Conservation (phyloP, 1,140 invertebrate genomes). For the Periplaneta americana region DNA sequence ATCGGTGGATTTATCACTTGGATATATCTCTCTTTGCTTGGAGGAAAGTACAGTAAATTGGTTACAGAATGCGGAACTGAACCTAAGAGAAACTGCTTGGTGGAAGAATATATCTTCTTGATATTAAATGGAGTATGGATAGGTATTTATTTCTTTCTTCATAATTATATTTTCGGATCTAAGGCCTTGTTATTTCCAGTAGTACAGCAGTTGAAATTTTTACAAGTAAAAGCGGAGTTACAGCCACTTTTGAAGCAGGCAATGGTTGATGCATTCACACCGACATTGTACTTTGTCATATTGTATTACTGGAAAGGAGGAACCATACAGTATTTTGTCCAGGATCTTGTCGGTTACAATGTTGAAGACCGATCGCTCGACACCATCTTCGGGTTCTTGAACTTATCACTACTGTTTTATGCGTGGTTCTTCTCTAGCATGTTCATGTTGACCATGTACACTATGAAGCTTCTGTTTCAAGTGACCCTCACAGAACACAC, state of each 20-base stretch:
- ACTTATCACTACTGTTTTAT: constrained; percentile 50
- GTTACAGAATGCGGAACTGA: constrained; percentile 44
- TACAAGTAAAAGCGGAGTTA: constrained; percentile 53
- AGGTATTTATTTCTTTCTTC: constrained; percentile 59
- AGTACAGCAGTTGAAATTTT: constrained; percentile 57
- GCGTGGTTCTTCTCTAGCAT: constrained; percentile 60
- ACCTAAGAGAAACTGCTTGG: constrained; percentile 37
- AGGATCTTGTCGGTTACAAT: constrained; percentile 41
- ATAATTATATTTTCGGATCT: constrained; percentile 41
- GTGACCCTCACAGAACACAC: constrained; percentile 61
- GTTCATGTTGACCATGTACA: constrained; percentile 58
- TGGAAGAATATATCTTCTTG: constrained; percentile 52
- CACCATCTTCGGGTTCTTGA: constrained; percentile 43
- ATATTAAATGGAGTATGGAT: constrained; percentile 60
- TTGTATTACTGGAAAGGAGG: constrained; percentile 52
- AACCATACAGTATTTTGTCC: constrained; percentile 36
- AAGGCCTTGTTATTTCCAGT: constrained; percentile 49
- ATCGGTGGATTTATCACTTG: constrained; percentile 52
- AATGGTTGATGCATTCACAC: constrained; percentile 49
- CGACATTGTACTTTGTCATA: constrained; percentile 50
- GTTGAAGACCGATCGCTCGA: constrained; percentile 45
- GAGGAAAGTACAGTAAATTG: constrained; percentile 35
- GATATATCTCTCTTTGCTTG: constrained; percentile 43
- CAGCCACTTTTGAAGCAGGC: constrained; percentile 47
- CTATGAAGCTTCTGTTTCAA: constrained; percentile 61